Percentiles rank a stretch among this genome's conserved stretches.
Conservation (phyloP, 2,888 invertebrate genomes). For the Ceratothoa steindachneri region DNA sequence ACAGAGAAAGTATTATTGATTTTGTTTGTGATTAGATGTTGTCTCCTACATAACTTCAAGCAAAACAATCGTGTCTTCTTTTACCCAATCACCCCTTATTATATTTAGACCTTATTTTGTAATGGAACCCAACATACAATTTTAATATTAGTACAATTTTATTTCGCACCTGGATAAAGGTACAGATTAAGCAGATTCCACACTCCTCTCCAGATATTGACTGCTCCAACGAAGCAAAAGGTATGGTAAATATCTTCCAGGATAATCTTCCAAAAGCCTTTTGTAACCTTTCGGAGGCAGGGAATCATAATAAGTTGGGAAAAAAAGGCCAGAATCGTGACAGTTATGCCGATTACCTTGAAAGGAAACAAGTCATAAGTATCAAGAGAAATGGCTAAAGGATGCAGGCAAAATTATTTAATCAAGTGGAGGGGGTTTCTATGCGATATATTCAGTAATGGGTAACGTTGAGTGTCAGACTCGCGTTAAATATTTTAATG, state of each 20-base stretch:
- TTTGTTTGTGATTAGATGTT: too few relatives aligned
- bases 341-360: slow-evolving; percentile 71
- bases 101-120: background rate
- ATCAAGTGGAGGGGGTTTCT: background rate
- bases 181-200: slow-evolving; percentile 50
- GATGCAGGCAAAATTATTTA: background rate
- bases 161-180: slow-evolving; percentile 48
- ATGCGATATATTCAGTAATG: too few relatives aligned
- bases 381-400: too few relatives aligned
- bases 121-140: background rate
- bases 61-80: background rate
- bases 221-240: slow-evolving; percentile 54
- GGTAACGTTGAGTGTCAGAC: too few relatives aligned
- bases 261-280: slow-evolving; percentile 65
- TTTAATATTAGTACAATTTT: too few relatives aligned
- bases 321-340: slow-evolving; percentile 68
- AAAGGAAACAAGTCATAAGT: too few relatives aligned
- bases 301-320: slow-evolving; percentile 67
- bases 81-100: background rate
- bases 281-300: slow-evolving; percentile 65
- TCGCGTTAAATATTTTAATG: too few relatives aligned
- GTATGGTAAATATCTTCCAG: slow-evolving; percentile 73
- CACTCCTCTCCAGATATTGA: slow-evolving; percentile 51
- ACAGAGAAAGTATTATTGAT: too few relatives aligned
- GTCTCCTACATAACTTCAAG: slow-evolving; percentile 49